Conservation (phyloP, 2,797 vertebrate genomes). For the Fratercula arctica region DNA sequence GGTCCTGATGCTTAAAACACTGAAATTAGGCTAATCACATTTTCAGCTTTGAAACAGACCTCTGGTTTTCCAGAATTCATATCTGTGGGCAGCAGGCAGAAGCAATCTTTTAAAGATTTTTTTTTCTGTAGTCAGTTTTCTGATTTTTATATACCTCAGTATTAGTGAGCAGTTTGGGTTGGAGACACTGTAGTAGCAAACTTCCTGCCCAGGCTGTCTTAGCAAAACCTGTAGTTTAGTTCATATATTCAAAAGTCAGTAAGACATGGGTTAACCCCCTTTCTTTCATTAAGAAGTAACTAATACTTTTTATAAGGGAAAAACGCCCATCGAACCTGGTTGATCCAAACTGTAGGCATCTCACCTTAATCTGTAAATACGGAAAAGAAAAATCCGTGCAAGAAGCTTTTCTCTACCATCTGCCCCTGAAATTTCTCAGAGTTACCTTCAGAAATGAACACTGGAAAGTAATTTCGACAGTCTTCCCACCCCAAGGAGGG, state of each 20-base stretch:
- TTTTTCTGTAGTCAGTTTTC: neutral
- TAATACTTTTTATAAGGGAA: neutral
- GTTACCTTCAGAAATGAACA: neutral
- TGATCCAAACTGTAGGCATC: neutral
- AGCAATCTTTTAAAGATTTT: neutral
- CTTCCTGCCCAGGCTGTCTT: neutral
- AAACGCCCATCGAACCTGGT: fast-evolving
- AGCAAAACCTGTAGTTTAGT: neutral
- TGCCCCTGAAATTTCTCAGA: neutral
- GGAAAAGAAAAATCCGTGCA: neutral
- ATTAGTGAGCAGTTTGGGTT: neutral
- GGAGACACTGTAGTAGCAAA: neutral
- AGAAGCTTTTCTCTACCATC: neutral
- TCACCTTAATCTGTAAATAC: neutral
- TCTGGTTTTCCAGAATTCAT: neutral
- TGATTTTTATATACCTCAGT: neutral
- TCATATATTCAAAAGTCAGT: neutral
- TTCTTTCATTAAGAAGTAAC: neutral
- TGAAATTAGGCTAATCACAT: neutral
- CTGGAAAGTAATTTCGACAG: neutral
- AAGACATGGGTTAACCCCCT: neutral
- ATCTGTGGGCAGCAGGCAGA: neutral
- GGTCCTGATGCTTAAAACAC: neutral
- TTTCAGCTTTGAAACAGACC: neutral
- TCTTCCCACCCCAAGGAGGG: neutral